Evolutionary conservation across 2,888 invertebrate species (phyloP).

Genomic region (Mimachlamys varia): DNA sequence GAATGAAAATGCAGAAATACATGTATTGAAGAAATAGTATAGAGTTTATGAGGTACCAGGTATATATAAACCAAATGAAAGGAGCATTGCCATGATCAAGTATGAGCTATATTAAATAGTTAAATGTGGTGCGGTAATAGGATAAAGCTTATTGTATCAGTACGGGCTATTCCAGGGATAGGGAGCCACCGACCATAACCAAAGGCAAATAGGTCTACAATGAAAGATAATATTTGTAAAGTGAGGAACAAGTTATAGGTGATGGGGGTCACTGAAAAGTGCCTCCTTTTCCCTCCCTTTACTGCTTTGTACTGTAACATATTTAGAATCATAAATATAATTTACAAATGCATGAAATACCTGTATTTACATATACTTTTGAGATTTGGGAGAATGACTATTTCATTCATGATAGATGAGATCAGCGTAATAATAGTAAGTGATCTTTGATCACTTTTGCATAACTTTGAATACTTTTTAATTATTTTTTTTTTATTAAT

Average conservation of each 20-base stretch:
- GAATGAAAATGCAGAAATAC: background rate
- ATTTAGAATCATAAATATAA: background rate
- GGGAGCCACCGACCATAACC: too few species aligned
- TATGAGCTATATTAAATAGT: background rate
- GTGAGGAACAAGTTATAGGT: too few species aligned
- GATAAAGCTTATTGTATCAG: too few species aligned
- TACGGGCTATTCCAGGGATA: too few species aligned
- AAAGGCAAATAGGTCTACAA: too few species aligned
- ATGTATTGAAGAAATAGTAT: too few species aligned
- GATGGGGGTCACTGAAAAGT: too few species aligned
- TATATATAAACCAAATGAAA: background rate
- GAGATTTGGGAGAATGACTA: background rate
- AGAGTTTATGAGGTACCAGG: background rate
- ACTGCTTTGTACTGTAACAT: background rate
- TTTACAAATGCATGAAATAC: background rate
- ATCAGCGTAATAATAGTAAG: background rate
- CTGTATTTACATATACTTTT: background rate
- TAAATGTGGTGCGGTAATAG: background rate
- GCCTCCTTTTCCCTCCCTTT: too few species aligned
- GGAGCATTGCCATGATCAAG: background rate
- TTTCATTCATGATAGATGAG: background rate
- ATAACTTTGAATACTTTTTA: background rate
- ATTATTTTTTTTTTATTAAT: background rate
- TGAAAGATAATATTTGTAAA: too few species aligned
- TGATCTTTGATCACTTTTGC: background rate